These are phyloP conservation scores for Brachionus plicatilis DNA, from an alignment of 1,140 invertebrate genomes.

Conservation along the genomic window DNA sequence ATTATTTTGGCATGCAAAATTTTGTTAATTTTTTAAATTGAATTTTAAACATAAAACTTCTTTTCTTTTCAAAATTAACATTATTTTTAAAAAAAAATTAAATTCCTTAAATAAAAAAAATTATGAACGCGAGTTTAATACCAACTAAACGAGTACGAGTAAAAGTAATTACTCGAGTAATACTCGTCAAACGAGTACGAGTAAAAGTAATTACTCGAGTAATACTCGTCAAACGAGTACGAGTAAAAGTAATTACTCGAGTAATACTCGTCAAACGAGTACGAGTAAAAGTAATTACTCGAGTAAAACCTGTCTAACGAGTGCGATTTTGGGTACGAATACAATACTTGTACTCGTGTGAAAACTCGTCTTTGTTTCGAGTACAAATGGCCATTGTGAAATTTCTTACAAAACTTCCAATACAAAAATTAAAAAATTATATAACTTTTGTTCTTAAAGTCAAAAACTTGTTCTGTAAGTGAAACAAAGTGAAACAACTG, in stretches of 20 bases:
- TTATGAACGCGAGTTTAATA: not conserved
- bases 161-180: not conserved
- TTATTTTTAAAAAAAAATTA: not conserved
- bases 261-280: not conserved
- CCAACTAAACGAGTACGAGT: not conserved
- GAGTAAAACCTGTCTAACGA: not conserved
- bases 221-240: not conserved
- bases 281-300: too few relatives aligned
- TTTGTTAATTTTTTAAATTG: not conserved
- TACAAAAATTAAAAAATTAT: too few relatives aligned
- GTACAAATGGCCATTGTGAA: too few relatives aligned
- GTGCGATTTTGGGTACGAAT: not conserved
- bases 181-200: not conserved
- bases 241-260: not conserved
- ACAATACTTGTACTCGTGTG: not conserved
- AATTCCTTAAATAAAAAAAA: not conserved
- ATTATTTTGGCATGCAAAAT: not conserved
- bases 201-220: not conserved
- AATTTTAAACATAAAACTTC: not conserved
- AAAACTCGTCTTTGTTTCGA: too few relatives aligned
- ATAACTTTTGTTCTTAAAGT: too few relatives aligned
- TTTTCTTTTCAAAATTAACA: not conserved
- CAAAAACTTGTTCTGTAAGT: too few relatives aligned
- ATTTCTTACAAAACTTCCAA: too few relatives aligned
- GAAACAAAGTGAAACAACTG: too few relatives aligned